Conservation (phyloP, 1,140 invertebrate species). For the Drosophila sp. region DNA sequence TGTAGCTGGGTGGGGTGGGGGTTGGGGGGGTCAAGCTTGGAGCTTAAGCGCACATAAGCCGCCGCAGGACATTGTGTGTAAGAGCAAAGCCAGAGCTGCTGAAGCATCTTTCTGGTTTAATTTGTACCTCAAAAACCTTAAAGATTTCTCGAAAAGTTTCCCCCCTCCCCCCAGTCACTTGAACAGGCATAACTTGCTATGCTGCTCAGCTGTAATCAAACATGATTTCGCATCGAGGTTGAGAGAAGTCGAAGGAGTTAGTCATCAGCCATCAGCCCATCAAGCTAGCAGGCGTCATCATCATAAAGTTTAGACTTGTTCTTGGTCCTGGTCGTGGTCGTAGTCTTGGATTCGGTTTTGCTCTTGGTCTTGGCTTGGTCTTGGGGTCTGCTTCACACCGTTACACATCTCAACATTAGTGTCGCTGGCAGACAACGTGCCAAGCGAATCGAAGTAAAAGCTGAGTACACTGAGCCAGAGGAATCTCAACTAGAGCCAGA, state of each 20-base stretch:
- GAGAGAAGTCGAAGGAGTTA: slow-evolving; percentile 37
- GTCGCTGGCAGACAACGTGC: slow-evolving; percentile 72
- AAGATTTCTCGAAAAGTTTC: slow-evolving; percentile 52
- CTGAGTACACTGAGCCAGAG: slow-evolving; percentile 25
- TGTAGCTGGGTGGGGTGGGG: slow-evolving; percentile 10
- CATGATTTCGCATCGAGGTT: slow-evolving; percentile 63
- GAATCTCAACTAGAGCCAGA: slow-evolving; percentile 53
- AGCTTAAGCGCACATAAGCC: slow-evolving; percentile 78
- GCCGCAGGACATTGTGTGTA: slow-evolving; percentile 66
- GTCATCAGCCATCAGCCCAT: slow-evolving; percentile 22
- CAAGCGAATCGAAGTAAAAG: slow-evolving; percentile 69
- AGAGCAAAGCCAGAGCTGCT: slow-evolving; percentile 15
- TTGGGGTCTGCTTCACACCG: slow-evolving; percentile 45
- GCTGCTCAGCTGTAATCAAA: slow-evolving; percentile 80
- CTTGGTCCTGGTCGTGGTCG: slow-evolving; percentile 12
- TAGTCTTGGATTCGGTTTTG: background rate
- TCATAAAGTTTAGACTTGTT: slow-evolving; percentile 31
- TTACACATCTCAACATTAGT: slow-evolving; percentile 76
- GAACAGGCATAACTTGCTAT: slow-evolving; percentile 63
- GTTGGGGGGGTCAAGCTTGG: slow-evolving; percentile 69
- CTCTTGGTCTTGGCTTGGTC: slow-evolving; percentile 24
- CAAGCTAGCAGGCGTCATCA: slow-evolving; percentile 22
- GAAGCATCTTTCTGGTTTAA: slow-evolving; percentile 61
- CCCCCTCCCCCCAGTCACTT: slow-evolving; percentile 17
- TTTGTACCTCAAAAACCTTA: slow-evolving; percentile 65